Evolutionary conservation across 2,888 invertebrate genomes (phyloP).

Genomic region (Spilarctia lutea): DNA sequence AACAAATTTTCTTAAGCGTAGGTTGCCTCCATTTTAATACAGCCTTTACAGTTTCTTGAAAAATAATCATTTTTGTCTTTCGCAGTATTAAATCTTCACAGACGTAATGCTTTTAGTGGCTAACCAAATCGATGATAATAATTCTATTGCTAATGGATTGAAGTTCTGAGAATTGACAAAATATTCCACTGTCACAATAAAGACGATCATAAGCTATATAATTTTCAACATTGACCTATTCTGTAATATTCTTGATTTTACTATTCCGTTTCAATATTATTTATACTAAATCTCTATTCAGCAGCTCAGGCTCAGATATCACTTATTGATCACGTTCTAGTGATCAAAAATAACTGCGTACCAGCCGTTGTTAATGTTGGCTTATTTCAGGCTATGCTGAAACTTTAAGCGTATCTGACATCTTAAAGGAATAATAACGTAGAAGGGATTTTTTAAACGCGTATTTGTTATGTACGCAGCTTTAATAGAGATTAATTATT

Average conservation of each 20-base stretch:
- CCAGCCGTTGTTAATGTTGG: constrained; percentile 4
- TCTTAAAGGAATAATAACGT: neutral
- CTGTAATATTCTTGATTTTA: neutral
- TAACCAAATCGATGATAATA: neutral
- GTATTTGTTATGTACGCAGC: neutral
- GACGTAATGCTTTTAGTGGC: no score
- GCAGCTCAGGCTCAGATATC: constrained; percentile 21
- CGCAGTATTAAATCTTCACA: no score
- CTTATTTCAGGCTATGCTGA: neutral
- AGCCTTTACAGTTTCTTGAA: no score
- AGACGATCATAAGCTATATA: neutral
- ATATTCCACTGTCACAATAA: neutral
- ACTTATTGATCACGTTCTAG: constrained; percentile 30
- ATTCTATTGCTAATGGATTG: neutral
- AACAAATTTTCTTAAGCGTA: no score
- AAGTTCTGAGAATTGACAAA: neutral
- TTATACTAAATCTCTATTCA: neutral
- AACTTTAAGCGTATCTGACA: neutral
- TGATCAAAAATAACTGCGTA: constrained; percentile 31
- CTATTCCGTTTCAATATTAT: no score
- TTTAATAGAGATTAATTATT: neutral
- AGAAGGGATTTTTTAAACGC: no score
- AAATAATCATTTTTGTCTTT: no score
- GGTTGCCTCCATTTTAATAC: no score
- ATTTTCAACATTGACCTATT: neutral